Evolutionary conservation across 2,888 invertebrate genomes (phyloP).

Genomic region (Eristalinus sepulchralis): DNA sequence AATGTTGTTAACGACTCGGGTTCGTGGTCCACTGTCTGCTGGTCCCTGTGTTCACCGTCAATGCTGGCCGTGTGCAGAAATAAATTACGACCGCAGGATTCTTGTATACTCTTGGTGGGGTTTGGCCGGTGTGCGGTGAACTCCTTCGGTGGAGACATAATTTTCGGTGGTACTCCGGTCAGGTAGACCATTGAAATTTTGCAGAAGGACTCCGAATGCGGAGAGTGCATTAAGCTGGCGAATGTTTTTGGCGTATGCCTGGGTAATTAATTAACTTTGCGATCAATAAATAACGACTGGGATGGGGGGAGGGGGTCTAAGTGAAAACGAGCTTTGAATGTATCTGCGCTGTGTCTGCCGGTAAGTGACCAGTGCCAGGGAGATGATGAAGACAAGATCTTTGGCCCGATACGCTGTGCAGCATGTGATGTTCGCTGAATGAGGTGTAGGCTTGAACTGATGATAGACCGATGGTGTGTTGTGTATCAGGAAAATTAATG

Average conservation of each 20-base stretch:
- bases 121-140: neutral
- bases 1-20: constrained; percentile 42
- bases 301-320: neutral
- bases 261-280: neutral
- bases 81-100: constrained; percentile 44
- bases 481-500: neutral
- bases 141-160: neutral
- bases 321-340: neutral
- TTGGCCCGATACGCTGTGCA: neutral
- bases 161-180: neutral
- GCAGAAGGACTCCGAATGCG: constrained; percentile 25
- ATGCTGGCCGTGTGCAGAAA: constrained; percentile 4
- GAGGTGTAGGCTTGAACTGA: neutral
- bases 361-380: neutral
- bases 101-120: constrained; percentile 16
- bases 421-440: neutral
- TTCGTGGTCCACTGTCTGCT: constrained; percentile 9
- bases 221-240: constrained; percentile 17
- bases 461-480: neutral
- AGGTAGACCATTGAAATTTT: constrained; percentile 17
- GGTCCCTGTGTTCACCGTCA: constrained; percentile 26
- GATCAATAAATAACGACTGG: constrained; percentile 1
- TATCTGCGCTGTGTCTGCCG: neutral
- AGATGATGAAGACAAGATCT: neutral
- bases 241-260: neutral